Base-by-base conservation (phyloP, 2,888 invertebrate genomes). In the Boloria selene region DNA sequence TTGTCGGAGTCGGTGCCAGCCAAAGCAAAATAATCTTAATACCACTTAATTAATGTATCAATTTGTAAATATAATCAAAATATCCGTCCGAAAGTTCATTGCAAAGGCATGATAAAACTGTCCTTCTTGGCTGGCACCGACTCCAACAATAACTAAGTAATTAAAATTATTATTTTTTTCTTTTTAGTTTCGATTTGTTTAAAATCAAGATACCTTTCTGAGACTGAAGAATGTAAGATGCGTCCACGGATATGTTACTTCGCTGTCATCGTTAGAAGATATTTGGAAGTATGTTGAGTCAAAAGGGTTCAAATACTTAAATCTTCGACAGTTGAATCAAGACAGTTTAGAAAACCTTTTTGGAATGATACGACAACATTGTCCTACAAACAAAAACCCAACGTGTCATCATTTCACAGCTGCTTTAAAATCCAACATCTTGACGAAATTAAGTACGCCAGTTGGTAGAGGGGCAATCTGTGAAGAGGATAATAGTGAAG, bases 321-420 rank as follows among this genome's bases (percentile, higher is more conserved):
- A 72, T 55, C 55, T 64, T n/a, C 54, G 66, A 3, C 61, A 66
- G 45, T 16, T 65, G 3, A 72, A 72, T 50, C 72, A 70, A 56
- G 69, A 72, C 31, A 14, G 67, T 0, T 45, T 72, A 13, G 50
- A 50, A 50, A 50, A 50, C 50, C 60, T 70, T 10, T 71, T 71
- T 54, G 70, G 68, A 10, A 31, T 70, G 3, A 67, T 72, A 38
- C 18, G 67, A 13, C 70, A 71, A 47, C 68, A 68, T 50, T 55
- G 66, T 31, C 64, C 65, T 10, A 70, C 70, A 47, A 59, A 68
- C 18, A 49, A 52, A 54, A 64, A 68, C 47, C 64, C 68, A 3
- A 70, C 66, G 0, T 54, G 44, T 17, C 6, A 47, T n/a, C 42
- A 53, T 61, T 65, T 70, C 49, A 50, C 38, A 13, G 61, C 59